These are phyloP conservation scores for Aleiodes sp. DNA, from an alignment of 1,140 invertebrate genomes.

Conservation along the genomic window DNA sequence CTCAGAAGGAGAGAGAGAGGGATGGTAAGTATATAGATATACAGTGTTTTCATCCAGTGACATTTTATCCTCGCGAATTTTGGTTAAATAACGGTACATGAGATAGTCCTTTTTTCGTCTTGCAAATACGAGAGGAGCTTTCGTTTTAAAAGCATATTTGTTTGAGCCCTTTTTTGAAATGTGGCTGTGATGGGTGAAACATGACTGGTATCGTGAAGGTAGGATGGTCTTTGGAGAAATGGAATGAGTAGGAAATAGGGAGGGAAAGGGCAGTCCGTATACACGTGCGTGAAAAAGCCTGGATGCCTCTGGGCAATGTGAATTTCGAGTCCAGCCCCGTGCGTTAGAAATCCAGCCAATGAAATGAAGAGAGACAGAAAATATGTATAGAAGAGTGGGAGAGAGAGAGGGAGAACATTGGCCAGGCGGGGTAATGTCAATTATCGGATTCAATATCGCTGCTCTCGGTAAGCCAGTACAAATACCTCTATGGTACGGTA, in stretches of 20 bases:
- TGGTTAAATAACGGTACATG: conserved; percentile 48
- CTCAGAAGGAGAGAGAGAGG: conserved; percentile 6
- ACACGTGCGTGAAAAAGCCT: conserved; percentile 41
- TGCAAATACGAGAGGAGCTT: conserved; percentile 16
- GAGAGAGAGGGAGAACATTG: conserved; percentile 21
- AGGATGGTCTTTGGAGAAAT: conserved; percentile 34
- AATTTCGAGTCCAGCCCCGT: background rate
- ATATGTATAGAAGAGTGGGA: conserved; percentile 16
- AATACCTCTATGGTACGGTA: conserved; percentile 64
- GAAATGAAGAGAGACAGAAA: conserved; percentile 16
- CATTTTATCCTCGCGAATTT: conserved; percentile 54
- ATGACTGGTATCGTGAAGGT: conserved; percentile 1
- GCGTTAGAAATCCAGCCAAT: background rate
- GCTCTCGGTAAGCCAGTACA: conserved; percentile 65
- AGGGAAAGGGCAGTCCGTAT: background rate
- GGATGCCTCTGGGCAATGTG: background rate
- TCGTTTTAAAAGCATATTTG: background rate
- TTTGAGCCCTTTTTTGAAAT: background rate
- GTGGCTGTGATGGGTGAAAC: background rate
- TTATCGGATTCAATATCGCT: conserved; percentile 66
- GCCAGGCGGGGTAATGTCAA: conserved; percentile 56
- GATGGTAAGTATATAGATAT: conserved; percentile 25
- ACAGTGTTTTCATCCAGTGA: conserved; percentile 38
- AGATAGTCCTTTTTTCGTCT: conserved; percentile 30
- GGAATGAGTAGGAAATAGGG: background rate